phyloP scores from a whole-genome alignment of 2,888 invertebrate species.

The Ischnus inquisitorius region DNA sequence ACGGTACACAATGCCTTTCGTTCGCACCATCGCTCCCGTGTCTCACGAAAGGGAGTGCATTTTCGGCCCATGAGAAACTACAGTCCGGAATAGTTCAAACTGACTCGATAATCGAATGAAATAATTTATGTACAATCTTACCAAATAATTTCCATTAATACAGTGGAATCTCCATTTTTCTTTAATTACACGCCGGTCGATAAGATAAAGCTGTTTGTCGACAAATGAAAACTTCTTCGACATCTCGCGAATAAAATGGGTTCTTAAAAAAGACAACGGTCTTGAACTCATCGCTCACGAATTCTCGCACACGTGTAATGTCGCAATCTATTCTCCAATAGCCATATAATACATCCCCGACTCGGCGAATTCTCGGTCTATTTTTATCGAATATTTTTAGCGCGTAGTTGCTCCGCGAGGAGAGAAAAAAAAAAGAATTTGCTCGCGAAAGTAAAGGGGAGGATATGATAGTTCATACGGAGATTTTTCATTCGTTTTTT shows the following conservation, averaged over 20 bases:
- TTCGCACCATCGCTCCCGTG: not conserved
- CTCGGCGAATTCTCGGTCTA: constrained; percentile 4
- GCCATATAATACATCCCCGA: not conserved
- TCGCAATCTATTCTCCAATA: constrained; percentile 4
- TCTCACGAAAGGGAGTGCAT: not conserved
- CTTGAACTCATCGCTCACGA: constrained; percentile 4
- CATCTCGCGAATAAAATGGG: not conserved
- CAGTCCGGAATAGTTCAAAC: not conserved
- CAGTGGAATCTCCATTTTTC: not conserved
- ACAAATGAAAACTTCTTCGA: constrained; percentile 20
- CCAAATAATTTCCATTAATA: no score
- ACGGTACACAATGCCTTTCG: constrained; percentile 24
- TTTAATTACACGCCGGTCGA: not conserved
- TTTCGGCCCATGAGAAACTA: not conserved
- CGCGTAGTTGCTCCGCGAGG: constrained; percentile 23
- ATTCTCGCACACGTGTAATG: constrained; percentile 37
- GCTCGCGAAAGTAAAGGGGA: constrained; percentile 14
- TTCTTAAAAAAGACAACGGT: constrained; percentile 5
- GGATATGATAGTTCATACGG: constrained; percentile 41
- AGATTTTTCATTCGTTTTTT: not conserved
- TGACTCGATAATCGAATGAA: not conserved
- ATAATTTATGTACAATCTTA: no score
- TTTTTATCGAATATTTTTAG: constrained; percentile 48
- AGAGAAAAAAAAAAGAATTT: not conserved
- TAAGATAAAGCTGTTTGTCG: not conserved